phyloP scores from a whole-genome alignment of 2,797 vertebrate species.

The Alca torda region DNA sequence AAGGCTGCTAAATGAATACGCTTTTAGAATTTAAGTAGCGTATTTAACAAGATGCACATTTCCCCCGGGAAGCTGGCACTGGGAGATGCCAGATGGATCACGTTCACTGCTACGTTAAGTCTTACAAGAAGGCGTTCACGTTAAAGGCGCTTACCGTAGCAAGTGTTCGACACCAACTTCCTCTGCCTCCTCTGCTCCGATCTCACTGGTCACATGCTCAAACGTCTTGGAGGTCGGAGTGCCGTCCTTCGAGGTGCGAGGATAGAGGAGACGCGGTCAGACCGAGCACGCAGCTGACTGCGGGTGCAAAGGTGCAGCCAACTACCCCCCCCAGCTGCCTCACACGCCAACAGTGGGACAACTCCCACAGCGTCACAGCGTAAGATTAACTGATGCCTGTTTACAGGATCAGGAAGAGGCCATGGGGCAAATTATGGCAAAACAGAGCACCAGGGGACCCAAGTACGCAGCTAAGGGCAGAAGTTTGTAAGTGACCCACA shows the following conservation, averaged over 20 bases:
- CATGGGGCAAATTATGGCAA: not conserved
- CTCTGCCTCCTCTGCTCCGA: constrained; percentile 96
- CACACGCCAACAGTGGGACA: accelerated
- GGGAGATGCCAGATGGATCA: not conserved
- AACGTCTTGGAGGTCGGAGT: constrained; percentile 98
- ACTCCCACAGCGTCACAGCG: accelerated
- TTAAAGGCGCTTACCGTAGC: constrained; percentile 82
- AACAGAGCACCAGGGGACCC: not conserved
- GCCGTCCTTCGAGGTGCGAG: constrained; percentile 82
- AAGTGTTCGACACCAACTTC: constrained; percentile 98
- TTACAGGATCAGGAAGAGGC: not conserved
- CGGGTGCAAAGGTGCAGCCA: not conserved
- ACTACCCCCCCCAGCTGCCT: accelerated
- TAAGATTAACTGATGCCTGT: not conserved
- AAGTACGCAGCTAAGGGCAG: not conserved
- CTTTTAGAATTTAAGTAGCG: not conserved
- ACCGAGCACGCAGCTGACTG: not conserved
- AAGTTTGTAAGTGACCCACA: not conserved
- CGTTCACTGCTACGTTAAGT: accelerated
- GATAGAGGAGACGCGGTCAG: not conserved
- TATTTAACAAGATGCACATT: not conserved
- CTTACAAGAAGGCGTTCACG: accelerated
- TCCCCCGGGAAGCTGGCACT: not conserved
- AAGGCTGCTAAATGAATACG: not conserved
- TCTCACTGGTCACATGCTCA: constrained; percentile 98